Evolutionary conservation across 2,888 invertebrate species (phyloP), one percentile per base, ranked within the genome.

Genomic region (Sesamia inferens): DNA sequence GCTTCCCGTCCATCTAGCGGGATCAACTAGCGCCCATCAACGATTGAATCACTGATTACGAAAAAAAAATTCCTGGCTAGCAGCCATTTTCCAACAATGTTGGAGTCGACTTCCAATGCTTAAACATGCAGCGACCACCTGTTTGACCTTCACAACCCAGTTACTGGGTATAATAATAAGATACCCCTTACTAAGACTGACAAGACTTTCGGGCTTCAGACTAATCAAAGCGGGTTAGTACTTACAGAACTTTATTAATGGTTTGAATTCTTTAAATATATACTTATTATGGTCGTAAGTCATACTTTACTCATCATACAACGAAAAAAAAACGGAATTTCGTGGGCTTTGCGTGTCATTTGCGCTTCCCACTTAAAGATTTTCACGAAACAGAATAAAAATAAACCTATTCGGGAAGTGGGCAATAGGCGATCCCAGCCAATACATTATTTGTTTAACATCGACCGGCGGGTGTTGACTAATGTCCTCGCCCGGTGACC

Each of bases 361-460:
- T 3, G 51, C 10, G 51, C 1, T n/a, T n/a, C 51, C n/a, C 5
- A 19, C 4, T n/a, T 54, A 76, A 79, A 66, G 58, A 62, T 76
- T 76, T 81, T 78, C 74, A 80, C 72, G 74, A 78, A 71, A 74
- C 57, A 39, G 68, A 64, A 79, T 70, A 82, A 75, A 80, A 80
- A 84, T 72, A 79, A 2, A 31, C 31, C 31, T 70, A 67, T 74
- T 77, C 71, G 31, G 59, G 22, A 71, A 74, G 42, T 44, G 62
- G 66, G 58, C 61, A 39, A 57, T 39, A 66, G 69, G 66, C 68
- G 71, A 77, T 57, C 74, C 55, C 63, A 65, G 69, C 72, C 83
- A 66, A 81, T 83, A 84, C 79, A 81, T 87, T 87, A 86, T 87
- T 87, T 84, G 79, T 82, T 84, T 76, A 74, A 72, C 86, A 84